Evolutionary conservation across 2,113 vertebrate species (phyloP).

Genomic region (Pygoscelis antarcticus): DNA sequence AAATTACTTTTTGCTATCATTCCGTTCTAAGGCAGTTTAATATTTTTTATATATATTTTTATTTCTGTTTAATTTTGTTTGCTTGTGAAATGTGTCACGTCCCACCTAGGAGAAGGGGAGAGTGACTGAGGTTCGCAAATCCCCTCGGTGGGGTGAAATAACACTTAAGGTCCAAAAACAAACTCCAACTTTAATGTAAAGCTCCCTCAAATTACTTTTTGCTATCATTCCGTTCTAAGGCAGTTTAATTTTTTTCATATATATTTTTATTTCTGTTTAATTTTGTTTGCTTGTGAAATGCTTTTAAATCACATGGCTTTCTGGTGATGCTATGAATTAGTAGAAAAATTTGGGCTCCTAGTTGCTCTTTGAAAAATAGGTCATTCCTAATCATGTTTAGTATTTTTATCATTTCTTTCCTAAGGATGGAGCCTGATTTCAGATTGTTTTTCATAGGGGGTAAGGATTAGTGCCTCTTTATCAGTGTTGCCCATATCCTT

Average conservation of each 20-base stretch:
- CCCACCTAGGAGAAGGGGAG: no score
- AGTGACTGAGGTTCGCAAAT: no score
- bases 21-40: not conserved
- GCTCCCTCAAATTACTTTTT: slow-evolving; percentile 7
- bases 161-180: no score
- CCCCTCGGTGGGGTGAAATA: no score
- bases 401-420: not conserved
- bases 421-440: slow-evolving; percentile 29
- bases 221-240: no score
- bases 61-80: slow-evolving; percentile 1
- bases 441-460: slow-evolving; percentile 27
- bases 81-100: not conserved
- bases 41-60: not conserved
- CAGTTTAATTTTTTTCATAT: not conserved
- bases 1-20: not conserved
- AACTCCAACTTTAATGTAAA: not conserved
- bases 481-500: slow-evolving; percentile 31
- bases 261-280: not conserved
- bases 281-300: slow-evolving; percentile 4
- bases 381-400: slow-evolving; percentile 1
- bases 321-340: not conserved
- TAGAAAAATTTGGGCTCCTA: slow-evolving; percentile 17
- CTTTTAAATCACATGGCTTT: not conserved
- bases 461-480: slow-evolving; percentile 57
- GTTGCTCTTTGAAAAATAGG: slow-evolving; percentile 35